Base-by-base conservation (phyloP, 2,797 vertebrate species). In the Sorex maritimensis region DNA sequence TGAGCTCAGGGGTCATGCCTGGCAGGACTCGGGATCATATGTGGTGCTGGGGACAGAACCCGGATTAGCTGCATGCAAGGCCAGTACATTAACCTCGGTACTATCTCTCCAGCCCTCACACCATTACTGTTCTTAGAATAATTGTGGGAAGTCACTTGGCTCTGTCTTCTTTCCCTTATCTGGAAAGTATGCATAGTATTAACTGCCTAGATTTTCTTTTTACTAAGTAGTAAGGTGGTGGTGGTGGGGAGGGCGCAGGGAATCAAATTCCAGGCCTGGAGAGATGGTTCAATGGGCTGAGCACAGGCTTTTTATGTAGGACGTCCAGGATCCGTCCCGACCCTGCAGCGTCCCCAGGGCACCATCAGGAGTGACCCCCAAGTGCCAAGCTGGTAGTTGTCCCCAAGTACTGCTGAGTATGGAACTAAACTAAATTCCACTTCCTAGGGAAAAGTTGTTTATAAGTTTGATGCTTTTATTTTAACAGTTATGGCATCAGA, bases 61-160 rank as follows among this genome's bases (percentile, higher is more conserved):
- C 21, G 19, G 58, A 23, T 21, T 61, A 21, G 21, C 17, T 61
- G 21, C 5, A 4, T 61, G 58, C 58, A 61, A 61, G 58, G 58
- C 21, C 15, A 61, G 15, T 61, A 21, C 58, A 6, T 61, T 61
- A 61, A 55, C 19, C 58, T 7, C 3, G 4, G 17, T 61, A 61
- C 17, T 61, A 21, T 61, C 58, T 61, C 49, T 52, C 49, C 19
- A 61, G 58, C 58, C 49, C 49, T 14, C 19, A 61, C 58, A 61
- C 26, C 3, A 3, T 67, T n/a, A 12, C 2, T 67, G 6, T 86
- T 81, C 79, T 46, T 79, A 75, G 34, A 83, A 82, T 63, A 90
- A 80, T n/a, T 72, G 71, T 86, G 69, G 80, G 52, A 92, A 91
- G 41, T 75, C 73, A 84, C 71, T 71, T 28, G 49, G 12, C 11